Percentiles rank a stretch among this genome's conserved stretches.
These are phyloP conservation scores for Pristionchus entomophagus DNA, from an alignment of 2,888 invertebrate genomes.

Conservation along the genomic window DNA sequence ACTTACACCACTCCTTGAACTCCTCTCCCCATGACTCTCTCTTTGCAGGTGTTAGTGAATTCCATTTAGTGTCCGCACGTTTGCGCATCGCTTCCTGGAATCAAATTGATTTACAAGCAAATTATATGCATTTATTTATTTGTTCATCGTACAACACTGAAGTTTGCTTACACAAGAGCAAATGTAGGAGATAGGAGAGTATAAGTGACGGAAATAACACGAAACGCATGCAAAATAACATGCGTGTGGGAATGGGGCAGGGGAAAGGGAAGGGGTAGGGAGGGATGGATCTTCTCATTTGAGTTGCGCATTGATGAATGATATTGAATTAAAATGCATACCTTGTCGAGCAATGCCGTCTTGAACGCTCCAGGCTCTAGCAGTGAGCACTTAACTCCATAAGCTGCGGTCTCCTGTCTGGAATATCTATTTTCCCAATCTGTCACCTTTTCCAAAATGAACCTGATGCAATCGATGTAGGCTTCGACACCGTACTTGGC, in stretches of 20 bases:
- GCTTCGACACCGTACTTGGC: slow-evolving; percentile 61
- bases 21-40: slow-evolving; percentile 65
- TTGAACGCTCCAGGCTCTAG: slow-evolving; percentile 46
- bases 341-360: slow-evolving; percentile 35
- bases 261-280: neutral
- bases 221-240: too few relatives aligned
- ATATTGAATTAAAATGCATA: neutral
- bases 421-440: neutral
- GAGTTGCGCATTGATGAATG: neutral
- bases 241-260: too few relatives aligned
- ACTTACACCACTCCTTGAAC: slow-evolving; percentile 67
- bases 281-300: neutral
- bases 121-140: neutral
- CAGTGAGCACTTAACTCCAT: slow-evolving; percentile 35
- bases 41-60: slow-evolving; percentile 46
- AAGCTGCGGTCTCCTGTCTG: slow-evolving; percentile 27
- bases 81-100: neutral
- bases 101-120: neutral
- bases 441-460: neutral
- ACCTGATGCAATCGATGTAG: slow-evolving; percentile 60
- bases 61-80: neutral
- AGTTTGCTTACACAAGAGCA: too few relatives aligned
- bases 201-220: too few relatives aligned
- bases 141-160: too few relatives aligned
- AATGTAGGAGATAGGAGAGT: too few relatives aligned